Evolutionary conservation across 2,797 vertebrate genomes (phyloP).

Genomic region (Anguilla marmorata): DNA sequence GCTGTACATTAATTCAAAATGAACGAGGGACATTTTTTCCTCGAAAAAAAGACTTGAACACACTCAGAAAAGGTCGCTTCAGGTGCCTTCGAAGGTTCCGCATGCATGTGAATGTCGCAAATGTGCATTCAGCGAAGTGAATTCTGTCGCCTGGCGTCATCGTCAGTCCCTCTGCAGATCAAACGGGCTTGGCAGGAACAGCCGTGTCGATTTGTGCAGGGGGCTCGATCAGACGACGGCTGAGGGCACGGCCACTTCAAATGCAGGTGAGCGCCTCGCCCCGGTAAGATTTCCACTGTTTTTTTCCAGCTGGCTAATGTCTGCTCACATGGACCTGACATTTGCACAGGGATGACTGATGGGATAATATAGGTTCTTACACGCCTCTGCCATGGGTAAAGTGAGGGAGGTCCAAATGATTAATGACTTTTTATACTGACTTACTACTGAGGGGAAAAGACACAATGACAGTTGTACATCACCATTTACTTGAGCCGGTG

Average conservation of each 20-base stretch:
- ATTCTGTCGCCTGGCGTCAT: neutral
- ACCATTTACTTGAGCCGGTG: slow-evolving; percentile 25
- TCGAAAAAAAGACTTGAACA: neutral
- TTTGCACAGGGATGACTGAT: slow-evolving; percentile 5
- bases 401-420: slow-evolving; percentile 11
- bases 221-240: neutral
- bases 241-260: neutral
- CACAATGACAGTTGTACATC: slow-evolving; percentile 23
- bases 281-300: neutral
- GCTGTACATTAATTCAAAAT: neutral
- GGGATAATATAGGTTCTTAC: neutral
- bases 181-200: neutral
- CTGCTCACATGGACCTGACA: slow-evolving; percentile 4
- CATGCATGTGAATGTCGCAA: neutral
- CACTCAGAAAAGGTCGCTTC: neutral
- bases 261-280: neutral
- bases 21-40: neutral
- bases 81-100: neutral
- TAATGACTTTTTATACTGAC: slow-evolving; percentile 39
- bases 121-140: neutral
- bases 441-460: slow-evolving; percentile 15
- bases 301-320: neutral
- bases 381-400: slow-evolving; percentile 12
- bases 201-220: slow-evolving; percentile 1
- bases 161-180: neutral